Base-by-base conservation (phyloP, 2,888 invertebrate species). In the Heliconius cydno region DNA sequence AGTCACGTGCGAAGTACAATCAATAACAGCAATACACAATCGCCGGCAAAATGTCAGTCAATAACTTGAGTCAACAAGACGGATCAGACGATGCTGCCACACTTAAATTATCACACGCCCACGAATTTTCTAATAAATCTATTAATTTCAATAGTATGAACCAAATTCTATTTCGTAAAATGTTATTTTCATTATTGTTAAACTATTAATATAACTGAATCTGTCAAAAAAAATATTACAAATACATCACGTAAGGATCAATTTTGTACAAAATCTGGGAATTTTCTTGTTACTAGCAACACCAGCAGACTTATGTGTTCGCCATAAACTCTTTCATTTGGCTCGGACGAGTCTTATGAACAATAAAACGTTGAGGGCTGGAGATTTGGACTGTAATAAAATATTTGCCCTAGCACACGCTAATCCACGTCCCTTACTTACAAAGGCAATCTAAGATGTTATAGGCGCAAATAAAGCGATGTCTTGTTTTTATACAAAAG, bases 241-340 rank as follows among this genome's bases (percentile, higher is more conserved):
- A 63, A 10, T 38, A 34, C 34, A 22, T 38, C 0, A 22, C 12
- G 79, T 67, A 68, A 83, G 79, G 34, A 77, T 76, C 75, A 79
- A 75, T 77, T 84, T 86, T 86, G 80, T 81, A 82, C 83, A 84
- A 85, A 88, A 89, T 86, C 83, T 81, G 86, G 87, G 86, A 83
- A 87, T 81, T 83, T 86, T 86, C 86, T 87, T 86, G 81, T 85
- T 84, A 86, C 86, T 90, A 89, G 93, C 92, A 93, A 94, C 94
- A 94, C 92, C 84, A 88, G 87, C 88, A 90, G 92, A 92, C 93
- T 93, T 92, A 94, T 90, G 91, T 91, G 93, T 89, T 91, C 85
- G 93, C 92, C 92, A 95, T 95, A 95, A 95, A 95, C 94, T 93
- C 93, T 94, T 95, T 95, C 95, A 95, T 95, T 95, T 95, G 94